Evolutionary conservation across 2,888 invertebrate genomes (phyloP), one percentile per base, ranked within the genome.

Genomic region (Callyntrura guangdongensis): DNA sequence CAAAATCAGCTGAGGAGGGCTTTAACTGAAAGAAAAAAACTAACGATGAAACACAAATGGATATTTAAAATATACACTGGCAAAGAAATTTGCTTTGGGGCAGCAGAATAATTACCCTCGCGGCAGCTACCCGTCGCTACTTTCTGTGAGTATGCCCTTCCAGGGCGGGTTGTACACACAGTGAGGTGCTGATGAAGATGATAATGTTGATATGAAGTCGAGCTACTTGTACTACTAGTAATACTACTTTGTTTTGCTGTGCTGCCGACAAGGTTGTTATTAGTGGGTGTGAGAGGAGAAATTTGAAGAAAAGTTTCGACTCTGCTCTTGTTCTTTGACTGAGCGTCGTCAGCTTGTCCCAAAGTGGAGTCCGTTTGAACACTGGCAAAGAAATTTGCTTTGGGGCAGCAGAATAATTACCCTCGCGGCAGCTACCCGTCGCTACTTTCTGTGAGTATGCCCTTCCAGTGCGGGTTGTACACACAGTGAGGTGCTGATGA

Each of bases 1-100:
- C 79, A 36, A 27, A 89, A 89, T 89, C 89, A 89, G 72, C 89
- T 89, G 36, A 83, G 67, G 67, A 89, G 85, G 27, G 53, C 53
- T 85, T 53, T n/a, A 27, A 84, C 74, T 4, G 85, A 22, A 25
- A 89, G 22, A 77, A 77, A 59, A 67, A 89, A 67, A 85, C 89
- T 85, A 85, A 85, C 36, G 89, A 83, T 89, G 89, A 89, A 89
- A 85, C 89, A 89, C 89, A 89, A 89, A 64, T 89, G 84, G 84
- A 77, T 85, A 77, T 67, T 77, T 27, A 64, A 69, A 83, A 64
- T 64, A 83, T 25, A 83, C 22, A 67, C 47, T 49, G 83, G 49
- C 5, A 14, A 83, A 25, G 25, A 79, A 25, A 56, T 53, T 36
- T 36, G 36, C 6, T 36, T 36, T 36, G 36, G 36, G 36, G 36